Conservation (phyloP, 2,113 vertebrate species). For the Muscicapa adusta region DNA sequence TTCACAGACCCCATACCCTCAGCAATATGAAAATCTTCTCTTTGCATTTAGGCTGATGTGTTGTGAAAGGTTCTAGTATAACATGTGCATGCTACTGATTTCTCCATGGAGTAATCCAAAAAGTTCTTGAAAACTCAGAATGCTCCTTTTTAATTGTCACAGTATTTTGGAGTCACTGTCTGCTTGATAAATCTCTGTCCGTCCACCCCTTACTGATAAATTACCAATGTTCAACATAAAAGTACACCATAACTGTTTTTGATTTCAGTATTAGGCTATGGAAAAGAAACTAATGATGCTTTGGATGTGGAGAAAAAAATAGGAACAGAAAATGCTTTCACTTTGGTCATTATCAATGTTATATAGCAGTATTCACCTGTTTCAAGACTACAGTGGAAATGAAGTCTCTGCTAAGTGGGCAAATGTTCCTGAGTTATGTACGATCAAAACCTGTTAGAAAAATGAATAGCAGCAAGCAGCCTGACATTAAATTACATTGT, state of each 20-base stretch:
- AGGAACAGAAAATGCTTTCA: background rate
- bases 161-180: background rate
- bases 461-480: background rate
- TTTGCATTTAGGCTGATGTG: conserved; percentile 27
- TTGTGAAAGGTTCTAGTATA: conserved; percentile 19
- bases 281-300: background rate
- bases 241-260: background rate
- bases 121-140: background rate
- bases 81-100: background rate
- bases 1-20: background rate
- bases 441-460: conserved; percentile 19
- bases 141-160: background rate
- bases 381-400: background rate
- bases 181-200: background rate
- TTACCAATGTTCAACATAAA: background rate
- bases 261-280: background rate
- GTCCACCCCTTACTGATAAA: background rate
- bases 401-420: background rate
- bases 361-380: background rate
- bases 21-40: conserved; percentile 29
- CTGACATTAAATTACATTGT: background rate
- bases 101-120: background rate
- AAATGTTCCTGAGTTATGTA: background rate
- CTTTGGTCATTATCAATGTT: background rate
- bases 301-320: background rate